phyloP scores from a whole-genome alignment of 2,888 invertebrate genomes.

The Leptodirus hochenwartii region DNA sequence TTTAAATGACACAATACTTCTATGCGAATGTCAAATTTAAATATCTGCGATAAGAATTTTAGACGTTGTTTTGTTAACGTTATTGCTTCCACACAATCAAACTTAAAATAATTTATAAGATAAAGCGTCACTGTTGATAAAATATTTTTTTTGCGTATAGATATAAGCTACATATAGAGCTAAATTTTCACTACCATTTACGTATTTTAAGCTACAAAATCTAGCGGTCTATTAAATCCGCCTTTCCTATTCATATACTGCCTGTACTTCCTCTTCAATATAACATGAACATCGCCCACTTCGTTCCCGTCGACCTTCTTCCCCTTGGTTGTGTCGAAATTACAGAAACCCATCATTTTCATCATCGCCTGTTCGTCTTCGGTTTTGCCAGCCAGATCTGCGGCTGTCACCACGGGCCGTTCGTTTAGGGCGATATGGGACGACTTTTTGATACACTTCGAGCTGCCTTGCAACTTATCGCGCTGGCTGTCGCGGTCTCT shows the following conservation, averaged over 20 bases:
- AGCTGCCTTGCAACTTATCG: too few relatives aligned
- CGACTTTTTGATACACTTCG: constrained; percentile 17
- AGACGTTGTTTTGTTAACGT: too few relatives aligned
- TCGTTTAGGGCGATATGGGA: constrained; percentile 24
- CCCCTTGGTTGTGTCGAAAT: constrained; percentile 90
- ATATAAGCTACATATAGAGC: too few relatives aligned
- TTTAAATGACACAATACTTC: too few relatives aligned
- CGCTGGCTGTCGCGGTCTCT: too few relatives aligned
- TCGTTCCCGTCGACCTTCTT: constrained; percentile 91
- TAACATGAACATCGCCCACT: constrained; percentile 86
- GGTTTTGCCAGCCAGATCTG: constrained; percentile 77
- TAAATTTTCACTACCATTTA: too few relatives aligned
- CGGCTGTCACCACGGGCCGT: constrained; percentile 53
- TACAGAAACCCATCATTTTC: constrained; percentile 91
- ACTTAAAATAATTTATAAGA: too few relatives aligned
- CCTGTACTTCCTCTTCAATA: constrained; percentile 87
- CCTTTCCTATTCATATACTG: constrained; percentile 99
- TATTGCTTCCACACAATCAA: too few relatives aligned
- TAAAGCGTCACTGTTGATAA: too few relatives aligned
- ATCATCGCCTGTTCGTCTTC: constrained; percentile 90
- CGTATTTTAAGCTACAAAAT: constrained; percentile 64
- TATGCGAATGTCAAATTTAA: too few relatives aligned
- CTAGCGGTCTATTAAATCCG: constrained; percentile 94
- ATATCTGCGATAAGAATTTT: too few relatives aligned
- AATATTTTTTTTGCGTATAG: too few relatives aligned